A percentile compares a stretch with the other conserved stretches of the same genome.
These are phyloP conservation scores for Eptesicus fuscus DNA, from an alignment of 2,113 vertebrate genomes.

Conservation along the genomic window DNA sequence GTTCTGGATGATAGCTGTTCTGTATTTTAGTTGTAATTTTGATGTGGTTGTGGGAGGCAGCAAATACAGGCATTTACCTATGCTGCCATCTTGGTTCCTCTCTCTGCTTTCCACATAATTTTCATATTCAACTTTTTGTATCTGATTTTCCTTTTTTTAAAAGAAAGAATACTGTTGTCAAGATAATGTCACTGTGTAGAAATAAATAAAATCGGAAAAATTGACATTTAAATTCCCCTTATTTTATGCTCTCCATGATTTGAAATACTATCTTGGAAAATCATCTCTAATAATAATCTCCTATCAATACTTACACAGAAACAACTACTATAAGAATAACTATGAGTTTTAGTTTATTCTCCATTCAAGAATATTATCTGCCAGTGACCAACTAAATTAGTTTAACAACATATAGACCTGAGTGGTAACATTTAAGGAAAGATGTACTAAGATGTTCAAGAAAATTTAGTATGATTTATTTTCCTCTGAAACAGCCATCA, in stretches of 20 bases:
- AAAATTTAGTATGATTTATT: background rate
- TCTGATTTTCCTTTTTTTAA: slow-evolving; percentile 22
- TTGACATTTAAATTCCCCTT: slow-evolving; percentile 9
- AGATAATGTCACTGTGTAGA: slow-evolving; percentile 8
- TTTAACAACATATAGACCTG: background rate
- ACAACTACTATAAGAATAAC: background rate
- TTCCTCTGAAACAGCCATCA: background rate
- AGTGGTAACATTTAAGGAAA: background rate
- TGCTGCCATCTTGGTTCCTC: too few relatives aligned
- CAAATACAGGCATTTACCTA: too few relatives aligned
- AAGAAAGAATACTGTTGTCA: slow-evolving; percentile 21
- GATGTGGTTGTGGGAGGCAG: too few relatives aligned
- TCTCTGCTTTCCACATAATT: background rate
- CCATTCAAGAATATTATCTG: background rate
- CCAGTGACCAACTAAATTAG: too few relatives aligned
- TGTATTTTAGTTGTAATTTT: too few relatives aligned
- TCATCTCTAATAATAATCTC: background rate
- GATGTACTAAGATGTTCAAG: background rate
- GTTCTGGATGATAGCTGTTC: too few relatives aligned
- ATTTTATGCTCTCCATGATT: background rate
- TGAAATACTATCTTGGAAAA: slow-evolving; percentile 25
- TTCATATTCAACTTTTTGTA: background rate
- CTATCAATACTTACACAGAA: background rate
- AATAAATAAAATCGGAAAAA: slow-evolving; percentile 25
- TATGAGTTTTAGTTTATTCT: background rate